Evolutionary conservation across 2,888 invertebrate species (phyloP).

Genomic region (Seira sanloemensis): DNA sequence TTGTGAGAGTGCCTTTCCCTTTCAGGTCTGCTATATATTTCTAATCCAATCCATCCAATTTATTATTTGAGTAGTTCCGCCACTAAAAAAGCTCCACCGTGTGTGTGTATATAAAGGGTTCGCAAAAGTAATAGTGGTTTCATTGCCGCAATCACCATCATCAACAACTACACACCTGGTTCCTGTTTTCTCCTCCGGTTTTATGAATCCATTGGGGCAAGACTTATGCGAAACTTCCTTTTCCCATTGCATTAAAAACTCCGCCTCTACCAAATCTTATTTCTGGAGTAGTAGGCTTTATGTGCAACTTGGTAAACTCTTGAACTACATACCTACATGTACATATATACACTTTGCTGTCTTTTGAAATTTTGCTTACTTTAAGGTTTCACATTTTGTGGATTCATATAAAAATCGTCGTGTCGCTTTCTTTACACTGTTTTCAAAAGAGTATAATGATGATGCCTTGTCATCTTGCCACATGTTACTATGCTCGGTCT

Average conservation of each 20-base stretch:
- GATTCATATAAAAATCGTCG: too few species aligned
- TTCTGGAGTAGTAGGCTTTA: too few species aligned
- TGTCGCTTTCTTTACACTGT: not conserved
- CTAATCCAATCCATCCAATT: slow-evolving; percentile 33
- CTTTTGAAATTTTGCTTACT: too few species aligned
- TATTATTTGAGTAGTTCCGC: slow-evolving; percentile 52
- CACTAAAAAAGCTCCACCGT: not conserved
- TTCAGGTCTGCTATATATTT: slow-evolving; percentile 22
- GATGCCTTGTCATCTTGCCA: not conserved
- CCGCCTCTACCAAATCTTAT: too few species aligned
- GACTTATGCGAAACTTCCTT: slow-evolving; percentile 47
- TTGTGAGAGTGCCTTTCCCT: slow-evolving; percentile 44
- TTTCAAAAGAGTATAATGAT: not conserved
- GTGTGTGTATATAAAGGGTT: not conserved
- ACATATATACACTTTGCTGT: too few species aligned
- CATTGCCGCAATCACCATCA: slow-evolving; percentile 34
- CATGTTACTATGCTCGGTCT: not conserved
- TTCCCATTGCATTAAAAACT: slow-evolving; percentile 13
- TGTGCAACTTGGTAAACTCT: too few species aligned
- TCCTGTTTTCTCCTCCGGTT: slow-evolving; percentile 41
- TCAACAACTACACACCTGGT: slow-evolving; percentile 43
- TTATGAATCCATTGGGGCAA: slow-evolving; percentile 53
- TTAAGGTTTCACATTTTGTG: too few species aligned
- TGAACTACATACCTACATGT: too few species aligned
- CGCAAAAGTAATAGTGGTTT: not conserved